Base-by-base conservation (phyloP, 2,888 invertebrate genomes). In the Thelaira solivaga region DNA sequence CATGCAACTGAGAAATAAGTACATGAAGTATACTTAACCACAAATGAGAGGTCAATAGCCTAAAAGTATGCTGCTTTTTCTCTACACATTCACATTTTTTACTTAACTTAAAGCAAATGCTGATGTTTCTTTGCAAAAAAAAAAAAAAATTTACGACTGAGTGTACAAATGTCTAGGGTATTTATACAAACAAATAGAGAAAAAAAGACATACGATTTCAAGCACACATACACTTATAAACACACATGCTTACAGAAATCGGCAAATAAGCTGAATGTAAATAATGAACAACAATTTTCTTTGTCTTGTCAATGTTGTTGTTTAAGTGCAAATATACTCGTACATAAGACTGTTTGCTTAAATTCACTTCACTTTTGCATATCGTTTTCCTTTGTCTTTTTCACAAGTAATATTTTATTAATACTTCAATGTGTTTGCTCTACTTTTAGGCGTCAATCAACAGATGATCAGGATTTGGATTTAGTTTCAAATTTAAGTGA, bases 391-490 rank as follows among this genome's bases (percentile, higher is more conserved):
- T 49, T 7, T 67, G 24, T 13, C 18, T 62, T 26, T 29, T 34
- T 18, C 24, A 18, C 2, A 13, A 1, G 0, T n/a, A 59, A 49
- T 49, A 49, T 69, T 49, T 36, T 39, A 59, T 49, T 69, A 20
- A 69, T 22, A 16, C 20, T 39, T 18, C 29, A 49, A 41, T 43
- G 4, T 39, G n/a, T 57, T 13, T 68, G 59, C 34, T 64, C 45
- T 80, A 68, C 75, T 82, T 80, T 18, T 55, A 86, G 86, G 83
- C 83, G 83, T 39, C 81, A 81, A 64, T 83, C 86, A 83, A 83
- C 83, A 84, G 86, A 86, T 83, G 86, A 86, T 80, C 85, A 84
- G 72, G 86, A 87, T 75, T 82, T 83, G 76, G 86, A 87, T 81
- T 83, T 88, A 51, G 84, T 88, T 59, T 82, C 87, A 64, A 82